A percentile compares a stretch with the other conserved stretches of the same genome.
These are phyloP conservation scores for Gadopsis marmoratus DNA, from an alignment of 2,797 vertebrate genomes.

Conservation along the genomic window DNA sequence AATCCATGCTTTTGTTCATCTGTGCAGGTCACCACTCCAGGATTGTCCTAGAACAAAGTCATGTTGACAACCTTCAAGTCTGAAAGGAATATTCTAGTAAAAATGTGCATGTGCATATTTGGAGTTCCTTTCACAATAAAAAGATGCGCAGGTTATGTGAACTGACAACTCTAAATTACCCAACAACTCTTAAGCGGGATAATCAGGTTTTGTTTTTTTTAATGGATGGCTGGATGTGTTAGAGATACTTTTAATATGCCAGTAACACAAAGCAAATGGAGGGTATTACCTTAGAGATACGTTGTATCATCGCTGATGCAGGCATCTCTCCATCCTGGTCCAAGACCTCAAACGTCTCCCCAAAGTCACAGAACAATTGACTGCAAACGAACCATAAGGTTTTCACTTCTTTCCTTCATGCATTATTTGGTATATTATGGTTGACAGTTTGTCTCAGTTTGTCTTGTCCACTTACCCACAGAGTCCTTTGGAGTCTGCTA, in stretches of 20 bases:
- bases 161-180: not conserved
- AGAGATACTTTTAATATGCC: not conserved
- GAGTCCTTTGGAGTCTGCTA: constrained; percentile 90
- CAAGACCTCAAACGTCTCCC: constrained; percentile 84
- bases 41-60: constrained; percentile 74
- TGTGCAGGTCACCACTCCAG: constrained; percentile 82
- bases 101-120: not conserved
- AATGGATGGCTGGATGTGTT: not conserved
- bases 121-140: not conserved
- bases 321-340: constrained; percentile 85
- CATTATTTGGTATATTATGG: not conserved
- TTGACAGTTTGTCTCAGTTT: not conserved
- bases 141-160: not conserved
- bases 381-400: constrained; percentile 72
- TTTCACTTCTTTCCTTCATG: not conserved
- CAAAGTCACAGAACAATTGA: constrained; percentile 95
- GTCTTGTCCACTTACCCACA: constrained; percentile 85
- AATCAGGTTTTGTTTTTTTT: not conserved
- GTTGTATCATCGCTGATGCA: constrained; percentile 72
- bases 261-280: constrained; percentile 10
- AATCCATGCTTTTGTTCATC: constrained; percentile 75
- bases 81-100: not conserved
- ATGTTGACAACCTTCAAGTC: not conserved
- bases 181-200: not conserved
- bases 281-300: constrained; percentile 87